Evolutionary conservation across 2,888 invertebrate species (phyloP).

Genomic region (Acanthoscelides obtectus): DNA sequence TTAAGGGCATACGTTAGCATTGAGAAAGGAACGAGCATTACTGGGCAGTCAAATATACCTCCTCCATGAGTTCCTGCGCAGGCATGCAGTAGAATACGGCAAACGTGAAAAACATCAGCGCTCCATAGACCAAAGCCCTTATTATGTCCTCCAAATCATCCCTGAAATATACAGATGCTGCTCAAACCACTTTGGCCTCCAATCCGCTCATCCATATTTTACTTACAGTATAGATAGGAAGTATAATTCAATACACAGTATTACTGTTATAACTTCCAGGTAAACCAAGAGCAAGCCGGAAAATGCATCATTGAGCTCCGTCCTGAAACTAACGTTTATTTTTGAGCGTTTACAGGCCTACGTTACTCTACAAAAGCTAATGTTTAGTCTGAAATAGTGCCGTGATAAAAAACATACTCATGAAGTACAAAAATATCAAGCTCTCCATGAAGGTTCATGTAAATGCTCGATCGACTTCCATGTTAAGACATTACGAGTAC

Average conservation of each 20-base stretch:
- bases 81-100: background rate
- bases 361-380: no score
- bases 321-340: background rate
- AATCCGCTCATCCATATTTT: background rate
- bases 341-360: no score
- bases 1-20: no score
- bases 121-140: background rate
- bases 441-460: no score
- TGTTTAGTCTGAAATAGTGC: no score
- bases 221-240: background rate
- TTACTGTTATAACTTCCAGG: background rate
- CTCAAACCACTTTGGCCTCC: background rate
- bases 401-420: no score
- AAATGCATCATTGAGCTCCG: background rate
- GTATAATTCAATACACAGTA: background rate
- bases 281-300: background rate
- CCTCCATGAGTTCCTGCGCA: background rate
- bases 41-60: no score
- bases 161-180: background rate
- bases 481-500: no score
- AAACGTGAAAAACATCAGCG: background rate
- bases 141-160: background rate
- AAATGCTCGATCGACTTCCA: no score
- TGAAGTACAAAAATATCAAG: no score
- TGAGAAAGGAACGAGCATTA: no score